Evolutionary conservation across 2,888 invertebrate genomes (phyloP).

Genomic region (Macrosiphum euphorbiae): DNA sequence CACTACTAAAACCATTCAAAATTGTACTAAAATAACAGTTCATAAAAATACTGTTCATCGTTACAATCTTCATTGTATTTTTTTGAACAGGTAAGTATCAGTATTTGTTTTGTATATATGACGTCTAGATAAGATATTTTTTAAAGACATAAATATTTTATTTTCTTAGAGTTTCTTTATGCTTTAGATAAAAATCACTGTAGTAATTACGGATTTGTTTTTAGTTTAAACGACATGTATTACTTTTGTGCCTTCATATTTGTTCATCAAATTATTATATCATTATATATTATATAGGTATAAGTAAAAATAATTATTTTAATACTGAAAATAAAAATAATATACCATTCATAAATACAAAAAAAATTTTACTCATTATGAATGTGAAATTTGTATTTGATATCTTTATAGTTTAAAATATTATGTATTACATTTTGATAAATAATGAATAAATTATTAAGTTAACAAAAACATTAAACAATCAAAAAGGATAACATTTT

Average conservation of each 20-base stretch:
- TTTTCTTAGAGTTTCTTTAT: too few species aligned
- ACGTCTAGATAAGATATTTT: too few species aligned
- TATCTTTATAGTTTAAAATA: not conserved
- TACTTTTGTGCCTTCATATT: not conserved
- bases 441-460: not conserved
- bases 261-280: not conserved
- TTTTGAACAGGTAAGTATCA: too few species aligned
- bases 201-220: too few species aligned
- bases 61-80: not conserved
- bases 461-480: not conserved
- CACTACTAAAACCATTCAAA: not conserved
- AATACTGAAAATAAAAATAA: not conserved
- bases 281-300: not conserved
- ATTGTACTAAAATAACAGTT: not conserved
- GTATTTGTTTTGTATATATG: too few species aligned
- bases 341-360: not conserved
- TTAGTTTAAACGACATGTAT: not conserved
- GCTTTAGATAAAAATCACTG: too few species aligned
- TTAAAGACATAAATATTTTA: too few species aligned
- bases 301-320: not conserved
- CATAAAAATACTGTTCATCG: not conserved
- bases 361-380: not conserved
- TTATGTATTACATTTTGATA: not conserved
- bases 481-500: not conserved
- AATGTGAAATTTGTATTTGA: not conserved